These are phyloP conservation scores for Drosophila teissieri DNA, from an alignment of 1,140 invertebrate genomes.

Conservation along the genomic window DNA sequence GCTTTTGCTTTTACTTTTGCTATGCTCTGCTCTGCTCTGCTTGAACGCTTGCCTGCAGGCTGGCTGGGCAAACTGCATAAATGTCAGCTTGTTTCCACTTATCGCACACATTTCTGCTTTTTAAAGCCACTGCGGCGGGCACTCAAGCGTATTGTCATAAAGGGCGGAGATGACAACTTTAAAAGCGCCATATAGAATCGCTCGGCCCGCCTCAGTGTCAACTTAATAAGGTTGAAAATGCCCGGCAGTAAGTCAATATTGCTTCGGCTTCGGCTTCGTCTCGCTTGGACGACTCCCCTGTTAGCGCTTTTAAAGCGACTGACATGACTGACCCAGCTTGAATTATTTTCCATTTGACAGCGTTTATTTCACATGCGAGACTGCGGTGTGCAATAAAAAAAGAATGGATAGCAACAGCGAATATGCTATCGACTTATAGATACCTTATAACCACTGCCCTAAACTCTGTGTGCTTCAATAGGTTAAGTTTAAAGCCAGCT, in stretches of 20 bases:
- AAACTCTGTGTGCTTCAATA: no score
- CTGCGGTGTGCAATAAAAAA: constrained; percentile 42
- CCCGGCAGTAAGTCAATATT: constrained; percentile 60
- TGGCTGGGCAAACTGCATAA: constrained; percentile 78
- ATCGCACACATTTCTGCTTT: constrained; percentile 63
- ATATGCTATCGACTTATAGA: neutral
- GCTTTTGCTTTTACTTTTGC: constrained; percentile 16
- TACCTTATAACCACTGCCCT: neutral
- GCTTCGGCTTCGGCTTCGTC: constrained; percentile 24
- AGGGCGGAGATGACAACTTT: constrained; percentile 28
- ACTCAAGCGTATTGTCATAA: constrained; percentile 68
- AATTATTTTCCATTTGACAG: constrained; percentile 70
- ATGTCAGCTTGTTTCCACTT: constrained; percentile 82
- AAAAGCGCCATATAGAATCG: constrained; percentile 33
- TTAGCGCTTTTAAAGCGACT: constrained; percentile 45
- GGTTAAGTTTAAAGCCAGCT: no score
- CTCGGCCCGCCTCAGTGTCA: constrained; percentile 63
- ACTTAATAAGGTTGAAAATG: constrained; percentile 53
- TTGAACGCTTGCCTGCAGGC: constrained; percentile 72
- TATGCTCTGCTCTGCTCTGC: constrained; percentile 49
- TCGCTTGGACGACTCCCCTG: constrained; percentile 36
- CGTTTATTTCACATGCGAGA: constrained; percentile 66
- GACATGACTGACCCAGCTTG: constrained; percentile 37
- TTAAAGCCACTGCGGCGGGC: constrained; percentile 49
- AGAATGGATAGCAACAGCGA: neutral